Percentiles rank a stretch among this genome's conserved stretches.
These are phyloP conservation scores for Ptychobarbus kaznakovi DNA, from an alignment of 2,797 vertebrate genomes.

Conservation along the genomic window DNA sequence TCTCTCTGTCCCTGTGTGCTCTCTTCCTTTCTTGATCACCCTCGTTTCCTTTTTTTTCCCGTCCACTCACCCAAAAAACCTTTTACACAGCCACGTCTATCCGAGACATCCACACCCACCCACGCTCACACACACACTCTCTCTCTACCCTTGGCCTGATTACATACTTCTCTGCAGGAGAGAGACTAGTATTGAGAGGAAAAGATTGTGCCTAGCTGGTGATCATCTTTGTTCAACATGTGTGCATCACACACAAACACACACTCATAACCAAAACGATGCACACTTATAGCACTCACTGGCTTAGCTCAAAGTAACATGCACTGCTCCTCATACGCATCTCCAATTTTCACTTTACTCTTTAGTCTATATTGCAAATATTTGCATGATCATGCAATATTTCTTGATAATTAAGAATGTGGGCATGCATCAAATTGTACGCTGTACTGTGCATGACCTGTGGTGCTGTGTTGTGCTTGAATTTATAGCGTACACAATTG, in stretches of 20 bases:
- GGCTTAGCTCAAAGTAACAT: neutral
- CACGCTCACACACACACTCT: neutral
- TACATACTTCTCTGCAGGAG: constrained; percentile 42
- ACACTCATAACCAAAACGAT: constrained; percentile 1
- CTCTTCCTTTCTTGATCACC: neutral
- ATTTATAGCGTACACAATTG: neutral
- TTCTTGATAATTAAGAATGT: constrained; percentile 1
- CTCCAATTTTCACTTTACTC: neutral
- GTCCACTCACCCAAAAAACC: constrained; percentile 38
- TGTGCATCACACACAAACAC: constrained; percentile 32
- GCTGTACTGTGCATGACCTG: neutral
- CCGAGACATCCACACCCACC: constrained; percentile 39
- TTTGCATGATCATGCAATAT: neutral
- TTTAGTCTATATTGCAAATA: neutral
- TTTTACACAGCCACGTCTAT: neutral
- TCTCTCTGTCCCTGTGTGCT: constrained; percentile 50
- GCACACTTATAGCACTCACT: neutral
- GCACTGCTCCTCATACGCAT: neutral
- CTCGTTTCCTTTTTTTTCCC: constrained; percentile 29
- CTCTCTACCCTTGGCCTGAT: constrained; percentile 41
- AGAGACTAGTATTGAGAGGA: constrained; percentile 30
- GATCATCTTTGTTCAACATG: constrained; percentile 36
- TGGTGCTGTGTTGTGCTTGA: neutral
- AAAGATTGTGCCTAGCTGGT: constrained; percentile 52
- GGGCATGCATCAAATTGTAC: neutral